These are phyloP conservation scores for Perccottus glenii DNA, from an alignment of 2,113 vertebrate genomes.

Conservation along the genomic window DNA sequence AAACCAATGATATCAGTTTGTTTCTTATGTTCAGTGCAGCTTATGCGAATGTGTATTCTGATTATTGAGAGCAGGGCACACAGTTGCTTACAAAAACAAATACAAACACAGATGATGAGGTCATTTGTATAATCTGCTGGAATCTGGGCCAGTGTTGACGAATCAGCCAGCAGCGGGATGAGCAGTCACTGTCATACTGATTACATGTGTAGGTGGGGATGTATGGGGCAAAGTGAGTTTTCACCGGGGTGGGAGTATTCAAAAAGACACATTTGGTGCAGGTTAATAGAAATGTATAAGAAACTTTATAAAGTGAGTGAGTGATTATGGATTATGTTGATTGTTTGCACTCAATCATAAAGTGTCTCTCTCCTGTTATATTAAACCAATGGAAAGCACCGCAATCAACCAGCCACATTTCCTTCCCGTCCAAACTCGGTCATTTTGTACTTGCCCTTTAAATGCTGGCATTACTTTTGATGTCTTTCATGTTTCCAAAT, in stretches of 20 bases:
- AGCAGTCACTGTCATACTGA: slow-evolving; percentile 71
- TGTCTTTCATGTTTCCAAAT: slow-evolving; percentile 30
- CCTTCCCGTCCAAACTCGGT: slow-evolving; percentile 17
- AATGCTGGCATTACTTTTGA: slow-evolving; percentile 11
- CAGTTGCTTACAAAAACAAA: slow-evolving; percentile 15
- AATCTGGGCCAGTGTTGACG: slow-evolving; percentile 70
- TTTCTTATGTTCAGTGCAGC: background rate
- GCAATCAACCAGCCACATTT: slow-evolving; percentile 19
- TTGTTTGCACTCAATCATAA: background rate
- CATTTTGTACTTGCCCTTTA: slow-evolving; percentile 27
- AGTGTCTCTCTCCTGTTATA: too few relatives aligned
- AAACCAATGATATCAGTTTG: background rate
- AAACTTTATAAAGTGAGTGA: slow-evolving; percentile 32
- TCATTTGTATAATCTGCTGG: slow-evolving; percentile 71
- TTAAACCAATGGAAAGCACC: slow-evolving; percentile 10
- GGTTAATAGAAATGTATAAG: slow-evolving; percentile 7
- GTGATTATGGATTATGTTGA: slow-evolving; percentile 13
- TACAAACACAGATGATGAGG: slow-evolving; percentile 52
- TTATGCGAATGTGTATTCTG: background rate
- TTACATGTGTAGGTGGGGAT: slow-evolving; percentile 55
- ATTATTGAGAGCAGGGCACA: background rate
- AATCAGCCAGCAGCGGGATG: slow-evolving; percentile 63
- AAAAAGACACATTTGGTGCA: slow-evolving; percentile 13
- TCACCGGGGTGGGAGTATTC: slow-evolving; percentile 9
- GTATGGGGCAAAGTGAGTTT: slow-evolving; percentile 13